A percentile compares a stretch with the other conserved stretches of the same genome.
Evolutionary conservation across 1,140 invertebrate genomes (phyloP).

Genomic region (Eufriesea mexicana): DNA sequence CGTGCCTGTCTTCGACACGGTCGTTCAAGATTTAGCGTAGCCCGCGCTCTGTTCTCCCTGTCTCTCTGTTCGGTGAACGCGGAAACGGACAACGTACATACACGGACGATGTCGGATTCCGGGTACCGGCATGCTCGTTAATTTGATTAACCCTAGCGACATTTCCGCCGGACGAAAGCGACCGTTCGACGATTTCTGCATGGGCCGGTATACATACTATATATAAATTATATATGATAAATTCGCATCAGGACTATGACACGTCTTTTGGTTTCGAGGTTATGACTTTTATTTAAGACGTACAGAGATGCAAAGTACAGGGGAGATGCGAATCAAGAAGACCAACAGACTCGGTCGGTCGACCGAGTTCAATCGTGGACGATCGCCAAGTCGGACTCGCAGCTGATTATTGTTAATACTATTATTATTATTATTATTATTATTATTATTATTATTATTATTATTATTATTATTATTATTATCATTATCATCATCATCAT

Average conservation of each 20-base stretch:
- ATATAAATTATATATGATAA: too few species aligned
- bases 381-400: slow-evolving; percentile 41
- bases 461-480: slow-evolving; percentile 64
- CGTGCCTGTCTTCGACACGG: slow-evolving; percentile 9
- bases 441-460: slow-evolving; percentile 36
- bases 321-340: background rate
- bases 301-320: background rate
- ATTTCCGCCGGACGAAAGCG: slow-evolving; percentile 62
- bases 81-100: background rate
- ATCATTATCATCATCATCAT: slow-evolving; percentile 48
- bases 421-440: background rate
- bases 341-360: background rate
- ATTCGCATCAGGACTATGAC: background rate
- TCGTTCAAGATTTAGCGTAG: slow-evolving; percentile 24
- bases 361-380: slow-evolving; percentile 42
- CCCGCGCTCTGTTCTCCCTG: background rate
- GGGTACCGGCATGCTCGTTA: slow-evolving; percentile 53
- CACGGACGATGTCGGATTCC: slow-evolving; percentile 2
- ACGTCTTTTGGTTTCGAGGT: background rate
- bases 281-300: background rate
- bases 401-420: slow-evolving; percentile 37
- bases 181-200: slow-evolving; percentile 44
- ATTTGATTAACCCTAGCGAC: slow-evolving; percentile 68
- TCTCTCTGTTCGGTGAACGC: too few species aligned
- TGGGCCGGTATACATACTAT: background rate